phyloP scores from a whole-genome alignment of 2,797 vertebrate genomes.

The Philypnodon macrostomus region DNA sequence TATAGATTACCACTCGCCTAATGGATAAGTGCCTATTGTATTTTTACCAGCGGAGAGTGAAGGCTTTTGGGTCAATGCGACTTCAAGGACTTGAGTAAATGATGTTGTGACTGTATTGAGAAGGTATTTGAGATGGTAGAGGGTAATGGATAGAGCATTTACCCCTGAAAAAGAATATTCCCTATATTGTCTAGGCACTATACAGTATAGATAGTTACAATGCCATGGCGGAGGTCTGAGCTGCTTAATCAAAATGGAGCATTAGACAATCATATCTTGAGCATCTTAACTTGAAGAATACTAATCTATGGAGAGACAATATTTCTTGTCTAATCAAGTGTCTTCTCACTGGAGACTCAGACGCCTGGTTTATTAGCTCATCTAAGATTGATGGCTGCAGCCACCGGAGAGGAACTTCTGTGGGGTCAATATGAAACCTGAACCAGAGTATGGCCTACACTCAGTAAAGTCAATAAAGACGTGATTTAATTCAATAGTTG shows the following conservation, averaged over 20 bases:
- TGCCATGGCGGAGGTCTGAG: too few species aligned
- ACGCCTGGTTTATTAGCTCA: constrained; percentile 56
- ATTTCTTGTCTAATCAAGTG: constrained; percentile 56
- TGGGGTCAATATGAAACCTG: constrained; percentile 41
- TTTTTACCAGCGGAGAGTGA: constrained; percentile 16
- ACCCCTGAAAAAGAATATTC: too few species aligned
- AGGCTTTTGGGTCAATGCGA: constrained; percentile 3
- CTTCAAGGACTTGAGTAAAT: constrained; percentile 16
- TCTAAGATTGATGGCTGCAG: constrained; percentile 49
- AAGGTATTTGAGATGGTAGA: too few species aligned
- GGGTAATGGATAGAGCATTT: too few species aligned
- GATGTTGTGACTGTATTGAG: too few species aligned
- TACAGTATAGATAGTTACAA: too few species aligned
- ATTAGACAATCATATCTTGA: too few species aligned
- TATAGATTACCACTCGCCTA: constrained; percentile 60
- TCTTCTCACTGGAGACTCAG: constrained; percentile 34
- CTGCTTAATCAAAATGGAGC: too few species aligned
- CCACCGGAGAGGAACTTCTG: constrained; percentile 11
- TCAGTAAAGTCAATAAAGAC: constrained; percentile 26
- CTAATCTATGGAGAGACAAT: constrained; percentile 38
- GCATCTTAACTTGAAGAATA: too few species aligned
- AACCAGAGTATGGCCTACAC: constrained; percentile 18
- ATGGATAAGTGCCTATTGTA: constrained; percentile 43
- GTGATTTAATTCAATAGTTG: constrained; percentile 15
- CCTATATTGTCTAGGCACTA: too few species aligned